Percentiles rank a stretch among this genome's conserved stretches.
phyloP scores from a whole-genome alignment of 2,113 vertebrate species.

The Oryzias celebensis region DNA sequence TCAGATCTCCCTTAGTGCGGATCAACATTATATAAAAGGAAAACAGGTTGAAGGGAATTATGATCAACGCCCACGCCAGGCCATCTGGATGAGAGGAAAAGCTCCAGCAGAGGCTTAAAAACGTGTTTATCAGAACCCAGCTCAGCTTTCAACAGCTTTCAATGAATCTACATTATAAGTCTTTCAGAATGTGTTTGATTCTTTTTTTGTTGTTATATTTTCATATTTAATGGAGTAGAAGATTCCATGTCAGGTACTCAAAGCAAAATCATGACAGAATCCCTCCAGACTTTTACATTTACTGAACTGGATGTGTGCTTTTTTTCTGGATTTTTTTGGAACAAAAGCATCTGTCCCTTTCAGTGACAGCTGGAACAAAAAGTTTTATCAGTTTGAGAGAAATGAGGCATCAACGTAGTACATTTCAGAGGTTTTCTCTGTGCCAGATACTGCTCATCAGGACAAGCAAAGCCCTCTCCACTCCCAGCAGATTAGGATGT shows the following conservation, averaged over 20 bases:
- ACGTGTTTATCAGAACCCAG: constrained; percentile 28
- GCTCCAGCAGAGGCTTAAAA: constrained; percentile 31
- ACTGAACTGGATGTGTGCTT: no score
- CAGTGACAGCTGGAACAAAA: no score
- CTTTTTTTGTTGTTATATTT: no score
- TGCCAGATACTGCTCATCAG: constrained; percentile 13
- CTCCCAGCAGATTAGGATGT: not conserved
- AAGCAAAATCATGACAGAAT: no score
- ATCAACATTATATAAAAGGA: constrained; percentile 38
- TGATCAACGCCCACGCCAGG: constrained; percentile 40
- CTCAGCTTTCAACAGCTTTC: no score
- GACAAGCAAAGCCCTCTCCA: constrained; percentile 6
- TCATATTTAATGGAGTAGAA: no score
- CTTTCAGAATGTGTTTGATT: no score
- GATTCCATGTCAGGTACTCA: no score
- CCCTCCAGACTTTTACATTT: no score
- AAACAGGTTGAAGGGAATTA: constrained; percentile 50
- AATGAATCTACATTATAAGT: no score
- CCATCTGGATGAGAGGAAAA: constrained; percentile 51
- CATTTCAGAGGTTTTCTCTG: constrained; percentile 7
- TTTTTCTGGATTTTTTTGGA: no score
- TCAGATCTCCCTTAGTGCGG: constrained; percentile 18
- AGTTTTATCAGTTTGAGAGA: no score
- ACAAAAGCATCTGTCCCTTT: not conserved
- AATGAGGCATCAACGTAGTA: constrained; percentile 2